phyloP scores from a whole-genome alignment of 1,140 invertebrate species.

The Euwallacea fornicatus region DNA sequence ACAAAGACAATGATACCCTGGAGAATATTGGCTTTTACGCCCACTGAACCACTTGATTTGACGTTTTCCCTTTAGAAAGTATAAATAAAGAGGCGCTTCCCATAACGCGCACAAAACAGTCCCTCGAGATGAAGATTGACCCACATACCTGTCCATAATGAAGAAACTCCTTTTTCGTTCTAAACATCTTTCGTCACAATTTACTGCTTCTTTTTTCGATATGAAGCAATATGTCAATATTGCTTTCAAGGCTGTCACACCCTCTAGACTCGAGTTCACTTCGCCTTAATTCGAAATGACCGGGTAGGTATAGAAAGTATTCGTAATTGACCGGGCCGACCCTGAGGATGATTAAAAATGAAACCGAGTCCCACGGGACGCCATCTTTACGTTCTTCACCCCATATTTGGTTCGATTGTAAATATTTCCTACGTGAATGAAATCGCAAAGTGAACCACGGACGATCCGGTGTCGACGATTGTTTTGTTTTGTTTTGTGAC shows the following conservation, averaged over 20 bases:
- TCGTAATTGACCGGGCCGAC: too few species aligned
- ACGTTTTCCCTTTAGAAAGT: constrained; percentile 9
- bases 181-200: too few species aligned
- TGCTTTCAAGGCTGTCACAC: too few species aligned
- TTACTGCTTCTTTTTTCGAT: too few species aligned
- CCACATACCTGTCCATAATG: too few species aligned
- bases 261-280: too few species aligned
- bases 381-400: constrained; percentile 23
- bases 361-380: constrained; percentile 23
- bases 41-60: background rate
- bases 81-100: background rate
- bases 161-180: too few species aligned
- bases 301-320: too few species aligned
- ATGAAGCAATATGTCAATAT: too few species aligned
- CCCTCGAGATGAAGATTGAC: background rate
- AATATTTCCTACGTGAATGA: constrained; percentile 30
- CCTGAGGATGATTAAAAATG: constrained; percentile 2
- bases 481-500: constrained; percentile 24
- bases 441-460: constrained; percentile 15
- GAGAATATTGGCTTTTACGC: constrained; percentile 2
- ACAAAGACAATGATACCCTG: background rate
- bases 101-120: background rate
- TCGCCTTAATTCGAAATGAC: too few species aligned
- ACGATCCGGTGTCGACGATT: constrained; percentile 25
- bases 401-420: constrained; percentile 29